Evolutionary conservation across 2,888 invertebrate species (phyloP), one percentile per base, ranked within the genome.

Genomic region (Sphinx pinastri): DNA sequence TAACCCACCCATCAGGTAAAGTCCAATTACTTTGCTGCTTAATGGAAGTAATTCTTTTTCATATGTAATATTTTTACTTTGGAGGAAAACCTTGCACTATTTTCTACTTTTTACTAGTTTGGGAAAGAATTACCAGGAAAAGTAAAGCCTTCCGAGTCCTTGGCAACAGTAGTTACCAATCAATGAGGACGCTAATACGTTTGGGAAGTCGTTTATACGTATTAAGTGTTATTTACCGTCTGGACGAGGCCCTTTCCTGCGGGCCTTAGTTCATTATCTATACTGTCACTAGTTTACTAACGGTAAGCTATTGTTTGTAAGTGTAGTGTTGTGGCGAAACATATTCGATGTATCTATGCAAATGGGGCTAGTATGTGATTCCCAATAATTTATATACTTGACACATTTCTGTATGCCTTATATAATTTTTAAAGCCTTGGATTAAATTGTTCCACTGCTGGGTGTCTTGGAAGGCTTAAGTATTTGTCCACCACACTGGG

Each of bases 171-270:
- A 51, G 51, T 51, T 31, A 14, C 31, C 14, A 38, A 38, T 59
- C 58, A 38, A 59, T 59, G 38, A 59, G 31, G 58, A 31, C 58
- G 14, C 38, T 58, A 58, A 58, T 58, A 58, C 58, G 25, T 58
- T 58, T 58, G 58, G 58, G 38, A 58, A 0, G 58, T 58, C 38
- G 58, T 58, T 58, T 58, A 38, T 38, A 12, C 38, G 31, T 31
- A 58, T 38, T 58, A 58, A 25, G 14, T 5, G 6, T 2, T 31
- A 16, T 38, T 31, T 25, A 31, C 14, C 31, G 2, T 38, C 58
- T n/a, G 25, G 58, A 8, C 57, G 11, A 31, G 57, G 58, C 14
- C 58, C 31, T 38, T 59, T 14, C 8, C 31, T 10, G 54, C n/a
- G 58, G 38, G 14, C 58, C 58, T 59, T 31, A 59, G 58, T 31